phyloP scores from a whole-genome alignment of 2,888 invertebrate genomes.

The Coecobrya sp. region DNA sequence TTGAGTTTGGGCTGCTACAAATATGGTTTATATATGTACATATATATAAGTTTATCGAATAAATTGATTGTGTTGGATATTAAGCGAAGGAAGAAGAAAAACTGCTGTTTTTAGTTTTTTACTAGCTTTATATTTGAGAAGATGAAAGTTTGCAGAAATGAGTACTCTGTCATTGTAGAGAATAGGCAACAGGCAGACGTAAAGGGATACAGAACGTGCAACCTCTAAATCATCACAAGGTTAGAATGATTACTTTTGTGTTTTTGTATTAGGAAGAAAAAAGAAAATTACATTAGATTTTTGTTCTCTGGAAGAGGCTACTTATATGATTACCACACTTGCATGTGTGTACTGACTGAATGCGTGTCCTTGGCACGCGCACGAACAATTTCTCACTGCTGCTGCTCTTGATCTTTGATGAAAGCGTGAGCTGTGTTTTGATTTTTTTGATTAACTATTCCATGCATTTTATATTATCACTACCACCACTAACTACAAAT shows the following conservation, averaged over 20 bases:
- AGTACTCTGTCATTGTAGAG: neutral
- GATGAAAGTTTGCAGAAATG: neutral
- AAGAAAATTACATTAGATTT: slow-evolving; percentile 17
- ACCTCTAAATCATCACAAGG: neutral
- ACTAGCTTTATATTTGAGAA: neutral
- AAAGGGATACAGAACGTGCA: neutral
- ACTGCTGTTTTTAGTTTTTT: neutral
- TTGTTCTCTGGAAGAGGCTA: neutral
- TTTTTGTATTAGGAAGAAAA: neutral
- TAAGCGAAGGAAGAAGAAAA: neutral
- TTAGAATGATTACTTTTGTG: neutral
- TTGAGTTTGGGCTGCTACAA: neutral
- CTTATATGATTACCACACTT: neutral
- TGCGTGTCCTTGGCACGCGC: slow-evolving; percentile 18
- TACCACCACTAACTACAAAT: neutral
- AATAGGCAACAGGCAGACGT: slow-evolving; percentile 17
- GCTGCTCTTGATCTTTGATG: slow-evolving; percentile 54
- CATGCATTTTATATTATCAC: slow-evolving; percentile 54
- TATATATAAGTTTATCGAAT: neutral
- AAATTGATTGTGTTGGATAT: slow-evolving; percentile 67
- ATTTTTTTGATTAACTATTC: slow-evolving; percentile 64
- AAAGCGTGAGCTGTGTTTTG: slow-evolving; percentile 40
- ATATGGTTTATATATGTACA: slow-evolving; percentile 57
- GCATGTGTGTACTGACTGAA: neutral
- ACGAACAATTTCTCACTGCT: neutral